Base-by-base conservation (phyloP, 1,140 invertebrate genomes). In the Zaprionus kolodkinae region DNA sequence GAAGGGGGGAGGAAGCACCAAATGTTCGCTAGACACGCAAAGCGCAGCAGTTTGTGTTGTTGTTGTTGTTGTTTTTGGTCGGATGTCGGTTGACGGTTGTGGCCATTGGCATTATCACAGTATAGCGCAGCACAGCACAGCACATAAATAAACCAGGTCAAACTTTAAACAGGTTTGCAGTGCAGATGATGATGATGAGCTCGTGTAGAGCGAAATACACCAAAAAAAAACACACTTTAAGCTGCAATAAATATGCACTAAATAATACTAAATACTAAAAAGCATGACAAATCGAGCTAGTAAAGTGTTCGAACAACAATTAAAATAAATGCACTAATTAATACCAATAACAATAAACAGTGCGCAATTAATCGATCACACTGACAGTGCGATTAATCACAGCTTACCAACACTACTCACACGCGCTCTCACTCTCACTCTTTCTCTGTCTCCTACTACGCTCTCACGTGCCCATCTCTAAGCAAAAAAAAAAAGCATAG, bases 121-220 rank as follows among this genome's bases (percentile, higher is more conserved):
- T 61, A 59, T 25, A 57, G 38, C 38, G 30, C 13, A 64, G 56
- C 43, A 21, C 21, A 21, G 21, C 21, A 21, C 21, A 21, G 11
- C 55, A 76, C 73, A 76, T 66, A 72, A 72, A 76, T 76, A 66
- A 76, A 76, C 33, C 61, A 72, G 74, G 72, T 74, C 63, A 76
- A 48, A 72, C 56, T 61, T 66, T 72, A 66, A 72, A 67, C 62
- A 67, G 15, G 38, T 63, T 70, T 57, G 43, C 35, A 17, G 36
- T 65, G 30, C 56, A 60, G 62, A 62, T 72, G 74, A 30, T 30
- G 55, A 30, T 30, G 55, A 67, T 72, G 74, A 38, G 48, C 38
- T n/a, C 21, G 50, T 72, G 43, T 43, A 76, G 57, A 33, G n/a
- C n/a, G n/a, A n/a, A n/a, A n/a, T n/a, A n/a, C n/a, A n/a, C n/a